Conservation (phyloP, 2,888 invertebrate genomes). For the Macroteleia sp. region DNA sequence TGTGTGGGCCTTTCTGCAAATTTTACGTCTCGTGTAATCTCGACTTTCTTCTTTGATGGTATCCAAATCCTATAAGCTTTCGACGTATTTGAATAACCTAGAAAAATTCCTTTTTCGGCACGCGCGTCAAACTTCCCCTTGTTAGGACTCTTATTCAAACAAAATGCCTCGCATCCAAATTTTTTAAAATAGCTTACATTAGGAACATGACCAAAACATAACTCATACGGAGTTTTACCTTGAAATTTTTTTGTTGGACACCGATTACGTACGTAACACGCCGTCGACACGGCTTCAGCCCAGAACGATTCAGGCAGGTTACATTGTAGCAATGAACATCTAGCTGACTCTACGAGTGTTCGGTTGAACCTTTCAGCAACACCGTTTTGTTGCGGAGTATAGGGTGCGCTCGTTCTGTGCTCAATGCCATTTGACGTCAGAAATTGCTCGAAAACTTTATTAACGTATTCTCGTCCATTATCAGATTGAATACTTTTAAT, state of each 20-base stretch:
- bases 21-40: constrained; percentile 23
- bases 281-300: constrained; percentile 71
- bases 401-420: no score
- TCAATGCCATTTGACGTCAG: no score
- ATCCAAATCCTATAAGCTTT: constrained; percentile 36
- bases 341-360: constrained; percentile 68
- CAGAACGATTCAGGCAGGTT: constrained; percentile 66
- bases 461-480: no score
- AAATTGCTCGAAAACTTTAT: no score
- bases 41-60: neutral
- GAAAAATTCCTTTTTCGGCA: constrained; percentile 20
- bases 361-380: constrained; percentile 70
- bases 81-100: constrained; percentile 17
- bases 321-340: constrained; percentile 67
- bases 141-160: neutral
- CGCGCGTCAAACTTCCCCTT: constrained; percentile 29
- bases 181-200: constrained; percentile 56
- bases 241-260: constrained; percentile 52
- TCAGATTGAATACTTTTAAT: no score
- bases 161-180: constrained; percentile 62
- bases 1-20: neutral
- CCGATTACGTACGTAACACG: constrained; percentile 70
- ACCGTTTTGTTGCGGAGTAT: constrained; percentile 70
- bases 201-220: constrained; percentile 46
- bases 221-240: constrained; percentile 64